phyloP scores from a whole-genome alignment of 2,797 vertebrate genomes.

The Microctenopoma lineatum region DNA sequence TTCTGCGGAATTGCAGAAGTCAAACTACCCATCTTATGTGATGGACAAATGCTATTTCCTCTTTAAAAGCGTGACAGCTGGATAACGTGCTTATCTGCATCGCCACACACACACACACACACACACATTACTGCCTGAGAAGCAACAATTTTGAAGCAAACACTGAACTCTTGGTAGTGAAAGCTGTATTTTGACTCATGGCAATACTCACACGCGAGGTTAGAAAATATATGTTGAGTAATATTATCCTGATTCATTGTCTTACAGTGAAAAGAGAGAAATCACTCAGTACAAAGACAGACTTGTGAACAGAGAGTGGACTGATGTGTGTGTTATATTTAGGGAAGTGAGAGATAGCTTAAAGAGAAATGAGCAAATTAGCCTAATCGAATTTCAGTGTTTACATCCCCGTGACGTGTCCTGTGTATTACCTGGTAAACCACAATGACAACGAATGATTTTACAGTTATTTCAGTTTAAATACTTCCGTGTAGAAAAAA shows the following conservation, averaged over 20 bases:
- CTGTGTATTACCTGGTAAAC: background rate
- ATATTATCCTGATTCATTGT: constrained; percentile 25
- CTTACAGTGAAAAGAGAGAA: constrained; percentile 23
- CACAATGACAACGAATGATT: background rate
- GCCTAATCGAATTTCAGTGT: constrained; percentile 4
- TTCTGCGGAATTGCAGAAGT: background rate
- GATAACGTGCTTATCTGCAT: constrained; percentile 27
- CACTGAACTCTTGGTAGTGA: too few species aligned
- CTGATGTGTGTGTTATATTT: background rate
- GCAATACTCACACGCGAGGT: background rate
- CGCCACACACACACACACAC: background rate
- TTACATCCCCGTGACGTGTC: constrained; percentile 2
- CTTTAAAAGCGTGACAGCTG: constrained; percentile 8
- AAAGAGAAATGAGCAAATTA: constrained; percentile 25
- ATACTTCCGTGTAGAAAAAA: background rate
- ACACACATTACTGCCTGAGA: background rate
- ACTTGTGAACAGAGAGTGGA: constrained; percentile 23
- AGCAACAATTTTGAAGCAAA: too few species aligned
- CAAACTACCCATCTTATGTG: background rate
- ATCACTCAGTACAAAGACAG: constrained; percentile 26
- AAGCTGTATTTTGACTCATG: background rate
- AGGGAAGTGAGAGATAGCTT: constrained; percentile 41
- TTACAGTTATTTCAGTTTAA: background rate
- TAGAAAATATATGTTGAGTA: background rate
- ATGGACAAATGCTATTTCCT: constrained; percentile 2